phyloP scores from a whole-genome alignment of 2,113 vertebrate species.

The Tretioscincus oriximinensis region DNA sequence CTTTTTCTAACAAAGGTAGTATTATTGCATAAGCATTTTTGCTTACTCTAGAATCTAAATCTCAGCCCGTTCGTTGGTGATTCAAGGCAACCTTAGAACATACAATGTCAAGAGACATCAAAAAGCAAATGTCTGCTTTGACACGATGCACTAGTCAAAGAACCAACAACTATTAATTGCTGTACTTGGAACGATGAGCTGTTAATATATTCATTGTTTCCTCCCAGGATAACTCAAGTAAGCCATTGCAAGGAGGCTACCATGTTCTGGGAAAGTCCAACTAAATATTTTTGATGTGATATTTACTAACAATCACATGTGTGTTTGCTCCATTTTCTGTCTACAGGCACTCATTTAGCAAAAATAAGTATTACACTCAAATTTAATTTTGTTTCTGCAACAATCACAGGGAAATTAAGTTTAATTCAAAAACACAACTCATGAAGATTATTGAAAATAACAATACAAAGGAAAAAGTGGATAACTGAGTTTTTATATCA shows the following conservation, averaged over 20 bases:
- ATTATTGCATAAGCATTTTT: neutral
- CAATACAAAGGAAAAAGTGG: neutral
- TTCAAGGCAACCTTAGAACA: too few species aligned
- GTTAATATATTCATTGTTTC: too few species aligned
- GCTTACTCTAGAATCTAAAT: too few species aligned
- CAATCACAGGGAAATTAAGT: neutral
- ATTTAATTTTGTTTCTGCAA: neutral
- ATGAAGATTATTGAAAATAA: neutral
- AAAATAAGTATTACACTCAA: neutral
- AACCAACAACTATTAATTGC: too few species aligned
- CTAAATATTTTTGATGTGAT: neutral
- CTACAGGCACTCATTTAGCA: neutral
- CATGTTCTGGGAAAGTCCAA: neutral
- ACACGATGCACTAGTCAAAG: too few species aligned
- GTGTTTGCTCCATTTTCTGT: neutral
- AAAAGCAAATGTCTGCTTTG: too few species aligned
- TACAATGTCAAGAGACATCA: too few species aligned
- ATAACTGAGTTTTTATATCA: neutral
- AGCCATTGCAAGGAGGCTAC: too few species aligned
- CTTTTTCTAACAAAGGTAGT: rapidly evolving
- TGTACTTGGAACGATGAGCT: too few species aligned
- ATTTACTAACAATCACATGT: too few species aligned
- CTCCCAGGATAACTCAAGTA: too few species aligned
- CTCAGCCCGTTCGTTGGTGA: too few species aligned
- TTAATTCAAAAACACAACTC: neutral